Evolutionary conservation across 2,113 vertebrate species (phyloP).

Genomic region (Eudyptes chrysolophus): DNA sequence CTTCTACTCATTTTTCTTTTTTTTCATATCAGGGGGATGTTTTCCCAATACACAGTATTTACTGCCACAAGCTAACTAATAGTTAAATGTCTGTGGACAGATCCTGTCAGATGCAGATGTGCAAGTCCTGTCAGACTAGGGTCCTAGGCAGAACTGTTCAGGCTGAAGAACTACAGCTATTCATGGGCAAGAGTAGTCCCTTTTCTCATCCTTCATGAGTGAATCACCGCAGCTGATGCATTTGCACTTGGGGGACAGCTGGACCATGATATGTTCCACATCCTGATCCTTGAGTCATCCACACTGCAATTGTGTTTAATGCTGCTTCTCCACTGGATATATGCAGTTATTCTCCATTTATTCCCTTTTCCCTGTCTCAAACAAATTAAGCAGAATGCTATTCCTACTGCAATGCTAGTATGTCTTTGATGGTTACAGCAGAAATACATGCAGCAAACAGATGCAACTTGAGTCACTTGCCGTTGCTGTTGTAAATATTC

Average conservation of each 20-base stretch:
- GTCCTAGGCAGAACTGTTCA: not conserved
- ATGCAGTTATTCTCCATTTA: not conserved
- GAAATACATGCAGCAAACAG: not conserved
- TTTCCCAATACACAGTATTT: not conserved
- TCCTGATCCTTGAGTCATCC: not conserved
- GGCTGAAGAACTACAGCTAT: not conserved
- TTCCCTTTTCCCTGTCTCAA: not conserved
- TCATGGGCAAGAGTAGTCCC: not conserved
- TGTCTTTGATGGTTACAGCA: not conserved
- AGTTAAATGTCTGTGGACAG: not conserved
- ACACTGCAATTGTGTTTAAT: not conserved
- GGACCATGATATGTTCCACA: not conserved
- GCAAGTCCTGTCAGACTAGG: not conserved
- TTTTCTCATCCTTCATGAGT: not conserved
- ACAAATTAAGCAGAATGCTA: not conserved
- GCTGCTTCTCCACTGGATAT: not conserved
- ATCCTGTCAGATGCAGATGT: not conserved
- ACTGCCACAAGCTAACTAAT: not conserved
- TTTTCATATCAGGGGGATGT: too few relatives aligned
- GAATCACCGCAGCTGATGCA: not conserved
- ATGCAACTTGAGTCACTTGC: not conserved
- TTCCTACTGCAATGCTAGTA: not conserved
- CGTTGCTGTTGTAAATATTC: not conserved
- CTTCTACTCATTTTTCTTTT: not conserved
- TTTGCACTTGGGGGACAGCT: not conserved